Evolutionary conservation across 2,113 vertebrate species (phyloP), one percentile per base, ranked within the genome.

Genomic region (Chaetodon trifascialis): DNA sequence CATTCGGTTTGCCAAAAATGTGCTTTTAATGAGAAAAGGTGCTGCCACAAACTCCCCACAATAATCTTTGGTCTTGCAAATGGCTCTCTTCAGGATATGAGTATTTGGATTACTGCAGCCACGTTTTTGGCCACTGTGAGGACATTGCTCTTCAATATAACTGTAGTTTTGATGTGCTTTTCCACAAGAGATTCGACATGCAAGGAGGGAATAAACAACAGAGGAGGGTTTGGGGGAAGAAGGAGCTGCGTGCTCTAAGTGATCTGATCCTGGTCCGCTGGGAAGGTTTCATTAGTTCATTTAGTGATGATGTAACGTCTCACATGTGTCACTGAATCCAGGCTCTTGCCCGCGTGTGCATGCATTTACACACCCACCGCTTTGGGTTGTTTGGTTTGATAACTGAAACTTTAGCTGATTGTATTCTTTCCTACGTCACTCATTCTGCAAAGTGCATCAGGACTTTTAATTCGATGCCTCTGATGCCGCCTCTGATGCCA

Each of bases 1-100:
- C 68, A 79, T 90, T 71, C 76, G 16, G n/a, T 73, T 67, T 73
- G 67, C 44, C 73, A 76, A 81, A 56, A 83, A 77, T 62, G 69
- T 85, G 49, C 40, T 65, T 59, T n/a, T 80, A 80, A 84, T 86
- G 88, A 86, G 73, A 52, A 65, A 52, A 76, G 84, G 74, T 73
- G 46, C 73, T 64, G 19, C 73, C 38, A 49, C 72, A 76, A 70
- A 85, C 58, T 64, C 64, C 64, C 47, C 59, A 60, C 58, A 76
- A 30, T 81, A 15, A 64, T 69, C 47, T 73, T 80, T 69, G n/a
- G 65, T 66, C 23, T 51, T 62, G 44, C 77, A 58, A 84, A 73
- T 71, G 51, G 44, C 40, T 82, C 36, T 58, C n/a, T 46, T 63
- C 5, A 51, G 19, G 16, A 74, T 62, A 25, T 7, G 15, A 17